These are phyloP conservation scores for Megastigmus dorsalis DNA, from an alignment of 2,888 invertebrate species.

Conservation along the genomic window DNA sequence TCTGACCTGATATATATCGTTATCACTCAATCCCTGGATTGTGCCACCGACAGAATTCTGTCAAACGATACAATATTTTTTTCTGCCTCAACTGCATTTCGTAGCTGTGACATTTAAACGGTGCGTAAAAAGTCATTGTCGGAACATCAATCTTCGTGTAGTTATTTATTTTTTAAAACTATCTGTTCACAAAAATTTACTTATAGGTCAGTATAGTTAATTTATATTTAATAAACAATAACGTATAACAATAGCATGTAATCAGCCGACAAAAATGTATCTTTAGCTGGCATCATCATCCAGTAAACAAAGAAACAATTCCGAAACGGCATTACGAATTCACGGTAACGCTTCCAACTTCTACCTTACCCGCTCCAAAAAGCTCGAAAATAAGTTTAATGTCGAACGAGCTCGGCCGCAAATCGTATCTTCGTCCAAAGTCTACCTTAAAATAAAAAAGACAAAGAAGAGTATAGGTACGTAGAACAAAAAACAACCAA, in stretches of 20 bases:
- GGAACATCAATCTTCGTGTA: not conserved
- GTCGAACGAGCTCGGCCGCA: not conserved
- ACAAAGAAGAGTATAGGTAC: not conserved
- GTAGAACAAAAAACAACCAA: not conserved
- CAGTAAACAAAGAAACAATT: not conserved
- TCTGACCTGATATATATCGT: not conserved
- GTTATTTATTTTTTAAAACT: not conserved
- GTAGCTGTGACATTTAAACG: not conserved
- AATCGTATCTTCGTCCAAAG: not conserved
- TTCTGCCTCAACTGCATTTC: not conserved
- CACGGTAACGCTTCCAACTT: too few species aligned
- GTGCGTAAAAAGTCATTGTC: not conserved
- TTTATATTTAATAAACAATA: not conserved
- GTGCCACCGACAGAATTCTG: constrained; percentile 24
- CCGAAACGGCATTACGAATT: not conserved
- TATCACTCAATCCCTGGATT: constrained; percentile 1
- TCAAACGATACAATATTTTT: not conserved
- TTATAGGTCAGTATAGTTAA: not conserved
- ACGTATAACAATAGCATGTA: not conserved
- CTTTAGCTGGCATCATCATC: not conserved
- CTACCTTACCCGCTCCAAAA: not conserved
- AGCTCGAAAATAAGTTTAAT: not conserved
- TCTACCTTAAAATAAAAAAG: not conserved
- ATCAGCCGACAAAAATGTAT: too few species aligned
- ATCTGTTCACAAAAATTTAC: not conserved